Conservation (phyloP, 2,888 invertebrate species). For the Heliconius aoede region DNA sequence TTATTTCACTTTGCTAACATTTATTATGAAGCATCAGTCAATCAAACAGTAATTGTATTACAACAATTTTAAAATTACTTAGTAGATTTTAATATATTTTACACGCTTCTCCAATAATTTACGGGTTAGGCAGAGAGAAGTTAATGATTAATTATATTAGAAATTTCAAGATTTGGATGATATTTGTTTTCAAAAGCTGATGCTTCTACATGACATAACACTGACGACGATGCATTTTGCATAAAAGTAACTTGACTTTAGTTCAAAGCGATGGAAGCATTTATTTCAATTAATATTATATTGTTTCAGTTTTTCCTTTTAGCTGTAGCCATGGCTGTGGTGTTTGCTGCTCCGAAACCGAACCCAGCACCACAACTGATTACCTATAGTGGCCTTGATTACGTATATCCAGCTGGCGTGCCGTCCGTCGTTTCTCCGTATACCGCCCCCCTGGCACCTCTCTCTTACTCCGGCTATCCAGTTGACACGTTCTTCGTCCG, state of each 20-base stretch:
- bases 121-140: not conserved
- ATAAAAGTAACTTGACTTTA: too few species aligned
- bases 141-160: too few species aligned
- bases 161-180: too few species aligned
- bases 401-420: slow-evolving; percentile 59
- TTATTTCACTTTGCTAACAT: not conserved
- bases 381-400: slow-evolving; percentile 64
- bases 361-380: slow-evolving; percentile 59
- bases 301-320: slow-evolving; percentile 74
- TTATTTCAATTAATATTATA: not conserved
- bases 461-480: slow-evolving; percentile 61
- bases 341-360: slow-evolving; percentile 74
- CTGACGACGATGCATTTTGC: too few species aligned
- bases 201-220: too few species aligned
- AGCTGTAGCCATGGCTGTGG: slow-evolving; percentile 75
- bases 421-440: slow-evolving; percentile 61
- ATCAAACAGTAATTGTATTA: not conserved
- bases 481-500: slow-evolving; percentile 56
- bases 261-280: too few species aligned
- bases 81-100: not conserved
- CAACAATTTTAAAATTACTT: not conserved
- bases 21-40: not conserved
- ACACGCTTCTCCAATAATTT: not conserved
- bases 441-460: slow-evolving; percentile 52
- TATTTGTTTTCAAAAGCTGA: too few species aligned